Evolutionary conservation across 2,888 invertebrate species (phyloP).

Genomic region (Sesia apiformis): DNA sequence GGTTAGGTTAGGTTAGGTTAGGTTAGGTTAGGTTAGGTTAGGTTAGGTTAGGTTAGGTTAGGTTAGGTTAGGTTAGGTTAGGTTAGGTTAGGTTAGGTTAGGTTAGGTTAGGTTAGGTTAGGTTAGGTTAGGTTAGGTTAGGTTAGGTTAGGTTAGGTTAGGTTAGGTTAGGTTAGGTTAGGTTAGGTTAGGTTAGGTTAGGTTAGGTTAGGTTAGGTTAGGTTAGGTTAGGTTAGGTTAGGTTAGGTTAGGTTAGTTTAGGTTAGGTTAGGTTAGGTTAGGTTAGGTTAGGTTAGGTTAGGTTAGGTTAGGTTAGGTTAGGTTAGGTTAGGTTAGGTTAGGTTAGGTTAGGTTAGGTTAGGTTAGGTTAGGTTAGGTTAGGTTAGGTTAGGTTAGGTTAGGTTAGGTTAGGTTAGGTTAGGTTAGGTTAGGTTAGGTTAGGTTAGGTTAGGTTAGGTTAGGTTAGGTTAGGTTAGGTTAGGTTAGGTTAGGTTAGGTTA

Average conservation of each 20-base stretch:
- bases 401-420: too few species aligned
- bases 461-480: too few species aligned
- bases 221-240: slow-evolving; percentile 15
- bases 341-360: slow-evolving; percentile 8
- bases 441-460: too few species aligned
- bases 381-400: too few species aligned
- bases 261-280: slow-evolving; percentile 11
- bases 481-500: too few species aligned
- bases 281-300: slow-evolving; percentile 11
- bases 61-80: slow-evolving; percentile 11
- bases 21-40: slow-evolving; percentile 16
- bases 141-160: slow-evolving; percentile 10
- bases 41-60: slow-evolving; percentile 16
- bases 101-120: slow-evolving; percentile 16
- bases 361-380: slow-evolving; percentile 9
- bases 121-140: slow-evolving; percentile 12
- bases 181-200: slow-evolving; percentile 13
- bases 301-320: slow-evolving; percentile 11
- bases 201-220: slow-evolving; percentile 13
- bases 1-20: slow-evolving; percentile 18
- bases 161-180: slow-evolving; percentile 11
- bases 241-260: slow-evolving; percentile 10
- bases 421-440: too few species aligned
- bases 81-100: slow-evolving; percentile 14
- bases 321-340: slow-evolving; percentile 11